A percentile compares a stretch with the other conserved stretches of the same genome.
phyloP scores from a whole-genome alignment of 1,140 invertebrate species.

The Reticulitermes speratus region DNA sequence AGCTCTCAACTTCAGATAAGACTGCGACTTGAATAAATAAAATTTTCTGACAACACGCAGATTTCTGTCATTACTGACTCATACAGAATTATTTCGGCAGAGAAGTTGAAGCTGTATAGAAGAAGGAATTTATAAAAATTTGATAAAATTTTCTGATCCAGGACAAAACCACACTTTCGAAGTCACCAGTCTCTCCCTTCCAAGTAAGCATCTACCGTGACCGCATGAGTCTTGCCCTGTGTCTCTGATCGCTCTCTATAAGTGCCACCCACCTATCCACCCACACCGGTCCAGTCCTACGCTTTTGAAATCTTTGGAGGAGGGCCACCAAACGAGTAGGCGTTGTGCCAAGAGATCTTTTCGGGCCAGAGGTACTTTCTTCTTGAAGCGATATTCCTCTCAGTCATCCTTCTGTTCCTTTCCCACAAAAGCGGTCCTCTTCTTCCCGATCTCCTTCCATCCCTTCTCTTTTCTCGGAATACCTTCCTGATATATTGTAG shows the following conservation, averaged over 20 bases:
- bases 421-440: neutral
- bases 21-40: no score
- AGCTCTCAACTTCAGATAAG: no score
- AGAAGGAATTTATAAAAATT: no score
- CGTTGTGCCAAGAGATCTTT: constrained; percentile 1
- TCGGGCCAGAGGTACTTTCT: neutral
- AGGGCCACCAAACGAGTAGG: constrained; percentile 7
- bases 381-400: neutral
- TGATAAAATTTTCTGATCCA: no score
- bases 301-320: neutral
- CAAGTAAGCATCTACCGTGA: neutral
- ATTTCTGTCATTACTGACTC: no score
- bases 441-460: neutral
- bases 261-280: neutral
- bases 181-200: neutral
- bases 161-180: no score
- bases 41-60: no score
- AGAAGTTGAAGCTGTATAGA: no score
- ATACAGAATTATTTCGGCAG: no score
- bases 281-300: constrained; percentile 1
- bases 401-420: neutral
- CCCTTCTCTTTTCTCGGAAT: neutral
- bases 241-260: neutral
- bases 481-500: constrained; percentile 11
- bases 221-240: neutral